A percentile compares a stretch with the other conserved stretches of the same genome.
phyloP scores from a whole-genome alignment of 2,888 invertebrate genomes.

The Caradrina clavipalpis region DNA sequence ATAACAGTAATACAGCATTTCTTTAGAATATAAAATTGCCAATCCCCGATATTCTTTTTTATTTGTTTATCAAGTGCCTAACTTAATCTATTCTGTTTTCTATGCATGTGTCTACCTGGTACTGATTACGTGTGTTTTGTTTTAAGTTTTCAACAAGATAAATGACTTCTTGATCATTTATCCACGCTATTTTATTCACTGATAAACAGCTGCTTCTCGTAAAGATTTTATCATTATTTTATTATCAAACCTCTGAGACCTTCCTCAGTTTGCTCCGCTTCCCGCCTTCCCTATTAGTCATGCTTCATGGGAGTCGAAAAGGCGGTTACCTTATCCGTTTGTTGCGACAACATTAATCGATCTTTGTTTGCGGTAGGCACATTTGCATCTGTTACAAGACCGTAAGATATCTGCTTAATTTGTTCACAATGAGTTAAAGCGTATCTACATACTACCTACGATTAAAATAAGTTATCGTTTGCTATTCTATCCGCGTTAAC shows the following conservation, averaged over 20 bases:
- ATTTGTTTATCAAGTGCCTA: not conserved
- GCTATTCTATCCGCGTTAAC: slow-evolving; percentile 18
- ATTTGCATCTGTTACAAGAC: slow-evolving; percentile 24
- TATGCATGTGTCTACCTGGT: not conserved
- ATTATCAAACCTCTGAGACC: slow-evolving; percentile 2
- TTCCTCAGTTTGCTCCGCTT: slow-evolving; percentile 20
- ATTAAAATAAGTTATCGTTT: slow-evolving; percentile 26
- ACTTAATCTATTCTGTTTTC: not conserved
- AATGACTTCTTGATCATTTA: not conserved
- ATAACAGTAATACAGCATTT: not conserved
- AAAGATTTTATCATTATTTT: slow-evolving; percentile 1
- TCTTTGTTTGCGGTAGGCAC: slow-evolving; percentile 29
- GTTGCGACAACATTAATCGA: slow-evolving; percentile 19
- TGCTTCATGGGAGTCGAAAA: slow-evolving; percentile 27
- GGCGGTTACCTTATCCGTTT: slow-evolving; percentile 30
- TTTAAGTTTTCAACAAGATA: not conserved
- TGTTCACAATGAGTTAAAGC: not conserved
- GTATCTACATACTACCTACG: not conserved
- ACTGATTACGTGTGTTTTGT: too few relatives aligned
- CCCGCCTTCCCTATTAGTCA: slow-evolving; percentile 37
- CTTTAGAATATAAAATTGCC: not conserved
- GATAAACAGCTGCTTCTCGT: not conserved
- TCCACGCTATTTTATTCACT: slow-evolving; percentile 10
- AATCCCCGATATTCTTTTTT: not conserved
- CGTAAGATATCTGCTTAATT: slow-evolving; percentile 29